Base-by-base conservation (phyloP, 1,140 invertebrate genomes). In the Adelges cooleyi region DNA sequence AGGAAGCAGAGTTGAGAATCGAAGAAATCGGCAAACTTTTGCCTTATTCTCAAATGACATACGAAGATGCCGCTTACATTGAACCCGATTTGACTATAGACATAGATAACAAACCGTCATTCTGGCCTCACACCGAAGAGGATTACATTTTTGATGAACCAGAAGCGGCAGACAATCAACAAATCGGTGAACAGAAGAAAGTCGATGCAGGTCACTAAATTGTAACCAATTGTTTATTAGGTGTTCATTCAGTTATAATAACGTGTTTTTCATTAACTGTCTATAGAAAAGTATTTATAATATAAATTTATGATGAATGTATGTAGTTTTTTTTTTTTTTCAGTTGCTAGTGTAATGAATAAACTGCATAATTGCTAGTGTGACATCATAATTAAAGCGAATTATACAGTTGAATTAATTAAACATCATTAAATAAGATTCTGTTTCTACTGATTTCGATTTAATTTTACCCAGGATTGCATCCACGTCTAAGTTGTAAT, bases 31-130 rank as follows among this genome's bases (percentile, higher is more conserved):
- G 17, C 1, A 17, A 33, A 18, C 17, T 59, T 15, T 10, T 49
- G 33, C 53, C 66, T 36, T 67, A 59, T 13, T 13, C 22, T 2
- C 42, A 67, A 36, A 67, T 67, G 66, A 67, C 66, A 0, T 48
- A 20, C n/a, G 66, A 67, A 50, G 66, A 67, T 25, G 53, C 33
- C n/a, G 44, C 53, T 42, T 62, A 67, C 20, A 17, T 48, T 18
- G 2, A 67, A 25, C 66, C 66, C 1, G 33, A 67, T 9, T 51
- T 67, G 4, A 15, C 33, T 15, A 50, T 67, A 15, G 52, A 67
- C n/a, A 9, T 56, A 13, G 44, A 59, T 18, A 54, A 59, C 25
- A 59, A 51, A 17, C 66, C 66, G 38, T 50, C 66, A n/a, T 59
- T 59, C 42, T 67, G 46, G 27, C 66, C 66, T 13, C 66, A 67